Conservation (phyloP, 2,797 vertebrate genomes). For the Kryptopterus vitreolus region DNA sequence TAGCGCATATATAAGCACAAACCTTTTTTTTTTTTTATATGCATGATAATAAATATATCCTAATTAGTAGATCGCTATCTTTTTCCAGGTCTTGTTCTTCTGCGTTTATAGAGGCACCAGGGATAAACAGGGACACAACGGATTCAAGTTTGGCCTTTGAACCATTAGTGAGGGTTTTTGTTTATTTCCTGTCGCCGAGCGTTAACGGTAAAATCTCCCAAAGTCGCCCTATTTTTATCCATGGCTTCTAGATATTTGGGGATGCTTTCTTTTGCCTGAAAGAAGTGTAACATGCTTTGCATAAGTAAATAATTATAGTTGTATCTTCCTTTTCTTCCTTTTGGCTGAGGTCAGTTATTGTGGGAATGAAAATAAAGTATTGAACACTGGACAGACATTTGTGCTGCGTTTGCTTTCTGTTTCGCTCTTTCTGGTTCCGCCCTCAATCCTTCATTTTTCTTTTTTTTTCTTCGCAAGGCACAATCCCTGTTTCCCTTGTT, state of each 20-base stretch:
- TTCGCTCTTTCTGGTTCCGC: not conserved
- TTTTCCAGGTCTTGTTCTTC: not conserved
- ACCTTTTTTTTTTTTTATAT: slow-evolving; percentile 22
- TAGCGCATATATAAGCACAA: not conserved
- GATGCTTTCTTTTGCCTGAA: slow-evolving; percentile 20
- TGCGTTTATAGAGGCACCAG: not conserved
- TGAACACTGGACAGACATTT: not conserved
- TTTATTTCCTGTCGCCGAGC: slow-evolving; percentile 24
- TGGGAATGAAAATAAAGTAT: slow-evolving; percentile 34
- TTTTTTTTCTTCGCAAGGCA: not conserved
- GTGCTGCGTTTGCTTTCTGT: slow-evolving; percentile 1
- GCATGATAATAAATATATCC: slow-evolving; percentile 1
- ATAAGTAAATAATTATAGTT: slow-evolving; percentile 18
- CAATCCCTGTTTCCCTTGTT: not conserved
- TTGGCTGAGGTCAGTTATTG: slow-evolving; percentile 10
- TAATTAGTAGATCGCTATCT: not conserved
- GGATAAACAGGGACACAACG: slow-evolving; percentile 12
- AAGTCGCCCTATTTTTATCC: not conserved
- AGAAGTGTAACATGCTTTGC: slow-evolving; percentile 25
- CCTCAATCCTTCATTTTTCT: no score
- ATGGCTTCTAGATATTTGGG: slow-evolving; percentile 19
- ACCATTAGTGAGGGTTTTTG: not conserved
- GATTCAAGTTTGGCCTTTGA: not conserved
- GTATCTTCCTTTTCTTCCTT: not conserved
- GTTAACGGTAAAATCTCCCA: not conserved